These are phyloP conservation scores for Amblyopsis hoosieri DNA, from an alignment of 2,797 vertebrate species.

Conservation along the genomic window DNA sequence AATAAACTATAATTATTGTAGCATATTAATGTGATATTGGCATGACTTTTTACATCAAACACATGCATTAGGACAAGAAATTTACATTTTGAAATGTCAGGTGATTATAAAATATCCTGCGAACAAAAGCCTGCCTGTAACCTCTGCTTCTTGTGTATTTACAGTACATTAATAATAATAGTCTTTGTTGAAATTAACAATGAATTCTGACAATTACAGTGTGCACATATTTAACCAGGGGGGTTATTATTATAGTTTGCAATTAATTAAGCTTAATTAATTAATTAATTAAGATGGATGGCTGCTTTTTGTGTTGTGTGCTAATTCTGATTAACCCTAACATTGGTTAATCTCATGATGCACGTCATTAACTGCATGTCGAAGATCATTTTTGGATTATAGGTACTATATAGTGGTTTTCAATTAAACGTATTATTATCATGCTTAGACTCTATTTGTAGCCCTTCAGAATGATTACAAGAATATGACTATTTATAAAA, in stretches of 20 bases:
- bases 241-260: constrained; percentile 22
- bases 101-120: constrained; percentile 68
- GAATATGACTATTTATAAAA: constrained; percentile 3
- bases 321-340: constrained; percentile 39
- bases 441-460: not conserved
- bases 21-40: not conserved
- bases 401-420: constrained; percentile 61
- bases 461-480: not conserved
- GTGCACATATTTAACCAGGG: constrained; percentile 59
- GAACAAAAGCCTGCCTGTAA: constrained; percentile 58
- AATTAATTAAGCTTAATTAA: too few relatives aligned
- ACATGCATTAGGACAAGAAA: too few relatives aligned
- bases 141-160: constrained; percentile 57
- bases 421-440: not conserved
- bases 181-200: constrained; percentile 55
- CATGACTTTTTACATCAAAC: not conserved
- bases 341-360: constrained; percentile 9
- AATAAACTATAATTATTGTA: not conserved
- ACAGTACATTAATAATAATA: constrained; percentile 51
- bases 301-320: constrained; percentile 27
- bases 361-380: constrained; percentile 49
- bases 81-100: constrained; percentile 29
- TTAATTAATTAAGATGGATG: constrained; percentile 37
- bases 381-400: constrained; percentile 69
- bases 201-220: constrained; percentile 55